Base-by-base conservation (phyloP, 2,797 vertebrate species). In the Megalops cyprinoides region DNA sequence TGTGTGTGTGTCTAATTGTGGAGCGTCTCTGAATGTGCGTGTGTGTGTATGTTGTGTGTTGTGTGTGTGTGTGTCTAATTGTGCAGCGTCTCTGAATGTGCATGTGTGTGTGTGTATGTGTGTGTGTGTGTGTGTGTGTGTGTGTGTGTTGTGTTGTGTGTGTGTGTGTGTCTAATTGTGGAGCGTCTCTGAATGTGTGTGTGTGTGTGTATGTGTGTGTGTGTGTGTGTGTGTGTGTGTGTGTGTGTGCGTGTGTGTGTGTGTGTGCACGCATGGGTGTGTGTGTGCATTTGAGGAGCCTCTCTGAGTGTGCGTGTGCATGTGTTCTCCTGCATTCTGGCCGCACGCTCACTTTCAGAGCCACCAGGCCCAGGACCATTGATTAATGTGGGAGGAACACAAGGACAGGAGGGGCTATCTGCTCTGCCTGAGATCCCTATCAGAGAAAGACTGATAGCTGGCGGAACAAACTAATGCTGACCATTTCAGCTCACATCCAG, bases 81-180 rank as follows among this genome's bases (percentile, higher is more conserved):
- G 83, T 86, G 82, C 90, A n/a, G 84, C 86, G 87, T 74, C 84
- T 48, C 83, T 79, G 79, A 71, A 84, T 82, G 87, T 84, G 83
- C 56, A 80, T 23, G 56, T 65, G 73, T 37, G 53, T 44, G 76
- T 18, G 23, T 46, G 34, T 77, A 53, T 25, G 44, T 65, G 73
- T 49, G 28, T 60, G 53, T 23, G 44, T 53, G 28, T 49, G 73
- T 75, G 23, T 75, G 74, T 34, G 44, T 75, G 46, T 42, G 74
- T 31, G 74, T 44, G 69, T 46, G 69, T 73, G 37, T 44, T 14
- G 49, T 14, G 69, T 73, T 31, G 55, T 39, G 79, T 79, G 28
- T 51, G 65, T 39, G 48, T 80, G 69, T 39, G 53, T 60, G 53
- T 78, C 81, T 80, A 82, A 85, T 74, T 82, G 85, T 67, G 31